Evolutionary conservation across 2,888 invertebrate genomes (phyloP).

Genomic region (Schizaphis graminum): DNA sequence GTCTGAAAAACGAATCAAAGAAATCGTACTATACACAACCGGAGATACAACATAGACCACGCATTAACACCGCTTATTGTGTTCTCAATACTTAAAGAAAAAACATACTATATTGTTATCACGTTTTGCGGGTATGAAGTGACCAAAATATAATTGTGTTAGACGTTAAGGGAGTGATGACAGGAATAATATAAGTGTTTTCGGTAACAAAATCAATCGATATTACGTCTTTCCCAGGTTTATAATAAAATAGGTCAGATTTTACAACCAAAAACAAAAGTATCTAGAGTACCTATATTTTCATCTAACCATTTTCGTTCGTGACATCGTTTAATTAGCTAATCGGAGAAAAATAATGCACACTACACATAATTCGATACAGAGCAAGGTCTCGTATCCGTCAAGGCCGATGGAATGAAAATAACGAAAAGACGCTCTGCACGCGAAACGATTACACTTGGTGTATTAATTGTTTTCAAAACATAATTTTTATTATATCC

Average conservation of each 20-base stretch:
- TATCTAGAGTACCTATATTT: neutral
- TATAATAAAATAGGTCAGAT: neutral
- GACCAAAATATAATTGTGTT: neutral
- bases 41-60: neutral
- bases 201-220: neutral
- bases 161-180: neutral
- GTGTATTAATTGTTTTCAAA: conserved; percentile 36
- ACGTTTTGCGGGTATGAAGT: neutral
- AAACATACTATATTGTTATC: neutral
- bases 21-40: neutral
- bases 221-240: neutral
- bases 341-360: conserved; percentile 29
- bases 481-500: neutral
- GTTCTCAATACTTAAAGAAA: neutral
- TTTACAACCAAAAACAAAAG: conserved; percentile 5
- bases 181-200: neutral
- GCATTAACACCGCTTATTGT: neutral
- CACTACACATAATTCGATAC: conserved; percentile 42
- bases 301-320: conserved; percentile 17
- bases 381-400: conserved; percentile 51
- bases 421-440: conserved; percentile 9
- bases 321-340: conserved; percentile 50
- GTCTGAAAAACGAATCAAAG: neutral
- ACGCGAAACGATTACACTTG: neutral
- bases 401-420: conserved; percentile 43